A percentile compares a stretch with the other conserved stretches of the same genome.
Conservation (phyloP, 2,888 invertebrate species). For the Tachina fera region DNA sequence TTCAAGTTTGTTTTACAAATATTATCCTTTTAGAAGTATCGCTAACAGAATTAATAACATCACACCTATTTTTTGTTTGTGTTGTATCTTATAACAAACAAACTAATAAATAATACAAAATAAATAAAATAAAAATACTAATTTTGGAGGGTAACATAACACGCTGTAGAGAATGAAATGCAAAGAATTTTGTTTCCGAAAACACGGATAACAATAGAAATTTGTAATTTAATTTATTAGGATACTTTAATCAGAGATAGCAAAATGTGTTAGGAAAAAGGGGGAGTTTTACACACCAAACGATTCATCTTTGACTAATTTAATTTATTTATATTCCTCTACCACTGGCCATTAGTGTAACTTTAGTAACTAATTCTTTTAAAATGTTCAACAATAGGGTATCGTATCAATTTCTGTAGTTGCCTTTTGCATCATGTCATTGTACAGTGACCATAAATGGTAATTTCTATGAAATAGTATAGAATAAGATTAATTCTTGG, state of each 20-base stretch:
- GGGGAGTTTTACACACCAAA: background rate
- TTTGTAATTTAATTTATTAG: conserved; percentile 16
- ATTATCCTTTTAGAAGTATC: conserved; percentile 44
- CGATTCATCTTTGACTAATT: background rate
- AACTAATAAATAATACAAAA: conserved; percentile 44
- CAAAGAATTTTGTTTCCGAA: conserved; percentile 23
- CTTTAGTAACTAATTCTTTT: background rate
- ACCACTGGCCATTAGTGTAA: background rate
- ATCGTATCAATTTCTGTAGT: background rate
- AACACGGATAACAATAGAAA: conserved; percentile 6
- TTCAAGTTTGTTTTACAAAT: conserved; percentile 32
- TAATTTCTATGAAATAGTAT: background rate
- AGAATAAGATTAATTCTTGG: background rate
- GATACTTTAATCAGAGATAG: background rate
- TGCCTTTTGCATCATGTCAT: background rate
- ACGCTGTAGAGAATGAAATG: background rate
- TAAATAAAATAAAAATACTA: background rate
- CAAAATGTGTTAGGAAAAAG: background rate
- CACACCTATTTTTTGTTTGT: conserved; percentile 45
- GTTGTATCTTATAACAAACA: conserved; percentile 34
- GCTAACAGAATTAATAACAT: conserved; percentile 44
- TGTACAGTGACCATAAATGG: conserved; percentile 3
- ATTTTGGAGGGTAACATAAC: conserved; percentile 10
- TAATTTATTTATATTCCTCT: background rate
- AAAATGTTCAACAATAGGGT: background rate